A percentile compares a stretch with the other conserved stretches of the same genome.
These are phyloP conservation scores for Oplegnathus fasciatus DNA, from an alignment of 2,113 vertebrate species.

Conservation along the genomic window DNA sequence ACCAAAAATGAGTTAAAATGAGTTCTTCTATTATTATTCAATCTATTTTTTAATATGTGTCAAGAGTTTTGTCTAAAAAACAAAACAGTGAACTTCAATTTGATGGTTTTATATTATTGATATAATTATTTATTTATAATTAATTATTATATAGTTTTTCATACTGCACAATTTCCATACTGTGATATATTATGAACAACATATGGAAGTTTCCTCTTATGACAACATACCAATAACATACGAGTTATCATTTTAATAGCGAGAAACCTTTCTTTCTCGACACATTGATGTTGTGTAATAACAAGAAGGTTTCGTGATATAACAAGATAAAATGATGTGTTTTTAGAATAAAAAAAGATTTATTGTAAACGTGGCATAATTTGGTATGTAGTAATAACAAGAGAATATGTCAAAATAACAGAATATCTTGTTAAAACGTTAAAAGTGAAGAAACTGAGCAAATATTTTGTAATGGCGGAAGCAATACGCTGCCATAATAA, in stretches of 20 bases:
- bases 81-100: neutral
- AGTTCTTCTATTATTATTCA: no score
- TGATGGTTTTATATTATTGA: neutral
- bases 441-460: neutral
- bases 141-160: neutral
- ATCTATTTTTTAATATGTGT: neutral
- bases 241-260: no score
- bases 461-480: neutral
- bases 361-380: neutral
- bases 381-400: neutral
- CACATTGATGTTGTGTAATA: no score
- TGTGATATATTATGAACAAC: neutral
- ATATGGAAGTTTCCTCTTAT: neutral
- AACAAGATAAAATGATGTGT: neutral
- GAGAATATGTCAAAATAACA: neutral
- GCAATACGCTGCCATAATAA: neutral
- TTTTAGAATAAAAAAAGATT: neutral
- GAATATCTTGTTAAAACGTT: neutral
- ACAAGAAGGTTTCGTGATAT: neutral
- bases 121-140: no score
- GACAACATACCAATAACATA: no score
- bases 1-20: neutral
- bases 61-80: neutral
- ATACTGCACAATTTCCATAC: neutral
- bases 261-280: no score